phyloP scores from a whole-genome alignment of 2,113 vertebrate genomes.

The Desmodus rotundus region DNA sequence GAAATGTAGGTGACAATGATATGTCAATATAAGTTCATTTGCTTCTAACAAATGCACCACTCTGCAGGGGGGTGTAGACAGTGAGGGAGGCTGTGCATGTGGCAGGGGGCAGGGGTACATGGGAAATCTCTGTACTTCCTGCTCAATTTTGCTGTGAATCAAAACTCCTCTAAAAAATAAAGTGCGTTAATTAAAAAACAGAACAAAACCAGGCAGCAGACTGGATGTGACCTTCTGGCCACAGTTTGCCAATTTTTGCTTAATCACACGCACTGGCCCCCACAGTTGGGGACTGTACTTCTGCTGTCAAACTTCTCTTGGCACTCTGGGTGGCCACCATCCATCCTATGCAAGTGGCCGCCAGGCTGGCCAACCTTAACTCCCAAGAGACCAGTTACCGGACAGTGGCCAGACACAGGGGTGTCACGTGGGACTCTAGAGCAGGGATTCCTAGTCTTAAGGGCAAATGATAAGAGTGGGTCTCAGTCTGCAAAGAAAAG shows the following conservation, averaged over 20 bases:
- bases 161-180: background rate
- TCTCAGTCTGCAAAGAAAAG: background rate
- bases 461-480: background rate
- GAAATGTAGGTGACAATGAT: background rate
- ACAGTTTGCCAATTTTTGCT: background rate
- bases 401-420: background rate
- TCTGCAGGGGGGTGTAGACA: background rate
- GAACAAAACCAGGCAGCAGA: background rate
- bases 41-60: background rate
- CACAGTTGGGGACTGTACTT: background rate
- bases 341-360: background rate
- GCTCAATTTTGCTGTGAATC: background rate
- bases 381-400: background rate
- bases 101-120: too few relatives aligned
- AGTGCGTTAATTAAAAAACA: background rate
- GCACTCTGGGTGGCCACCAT: background rate
- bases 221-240: background rate
- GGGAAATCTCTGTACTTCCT: background rate
- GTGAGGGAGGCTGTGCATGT: background rate
- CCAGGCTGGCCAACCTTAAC: background rate
- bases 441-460: background rate
- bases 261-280: background rate
- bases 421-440: background rate
- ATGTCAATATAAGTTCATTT: background rate
- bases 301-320: background rate